Evolutionary conservation across 2,888 invertebrate genomes (phyloP), one percentile per base, ranked within the genome.

Genomic region (Cephus rjabovi): DNA sequence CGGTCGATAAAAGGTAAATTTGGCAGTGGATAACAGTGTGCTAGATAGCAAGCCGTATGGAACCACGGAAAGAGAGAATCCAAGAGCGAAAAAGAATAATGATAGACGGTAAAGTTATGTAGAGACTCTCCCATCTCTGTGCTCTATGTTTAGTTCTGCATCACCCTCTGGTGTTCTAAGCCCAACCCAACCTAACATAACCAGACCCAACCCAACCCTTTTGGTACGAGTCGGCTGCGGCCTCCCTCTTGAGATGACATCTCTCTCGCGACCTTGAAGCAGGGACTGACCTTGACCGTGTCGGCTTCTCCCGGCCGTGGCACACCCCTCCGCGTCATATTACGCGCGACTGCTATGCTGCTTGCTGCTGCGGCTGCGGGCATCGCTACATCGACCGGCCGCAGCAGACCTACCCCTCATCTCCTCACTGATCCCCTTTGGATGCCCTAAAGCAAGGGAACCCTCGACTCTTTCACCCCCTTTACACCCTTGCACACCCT

Each of bases 271-370:
- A 90, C 90, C 90, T 90, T 90, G 89, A 86, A 85, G 83, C 83
- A 74, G 82, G 80, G 86, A 80, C 86, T 90, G 90, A 90, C 90
- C 90, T 90, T 90, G 90, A 90, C 90, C 90, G 90, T 87, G 90
- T 89, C 89, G 88, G 85, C 78, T 56, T 56, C 56, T 83, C 86
- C 84, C 85, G 85, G 86, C 80, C 77, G 79, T 79, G 81, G 75
- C 77, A 30, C 56, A 71, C 81, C 78, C 80, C 83, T 75, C 84
- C 77, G 80, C 83, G 83, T 86, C 86, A 85, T 86, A 85, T 87
- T 86, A 87, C 86, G 86, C 56, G 56, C 86, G 86, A 86, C 82
- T 86, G 86, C 87, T 84, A 86, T 86, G 86, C 87, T 86, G 85
- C 84, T 83, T 74, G 56, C 68, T 74, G 56, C 68, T 84, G 85